Evolutionary conservation across 2,113 vertebrate genomes (phyloP).

Genomic region (Tinamus guttatus): DNA sequence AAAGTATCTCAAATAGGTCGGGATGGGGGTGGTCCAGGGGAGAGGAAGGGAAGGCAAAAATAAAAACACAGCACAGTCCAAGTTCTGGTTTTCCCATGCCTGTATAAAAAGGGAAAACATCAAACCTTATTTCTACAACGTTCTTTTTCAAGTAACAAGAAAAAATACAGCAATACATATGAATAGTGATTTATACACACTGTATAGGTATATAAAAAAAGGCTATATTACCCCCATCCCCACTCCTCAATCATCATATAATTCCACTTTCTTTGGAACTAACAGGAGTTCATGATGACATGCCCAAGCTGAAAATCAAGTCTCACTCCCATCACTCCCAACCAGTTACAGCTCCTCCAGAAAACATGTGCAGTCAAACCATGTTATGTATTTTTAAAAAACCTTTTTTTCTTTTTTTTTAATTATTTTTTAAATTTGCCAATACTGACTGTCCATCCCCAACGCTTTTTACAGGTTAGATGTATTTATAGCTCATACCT

Average conservation of each 20-base stretch:
- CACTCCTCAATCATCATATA: neutral
- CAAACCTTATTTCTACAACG: neutral
- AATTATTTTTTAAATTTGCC: neutral
- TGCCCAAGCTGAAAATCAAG: slow-evolving; percentile 58
- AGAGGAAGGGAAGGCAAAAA: neutral
- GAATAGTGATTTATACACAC: neutral
- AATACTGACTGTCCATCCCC: slow-evolving; percentile 58
- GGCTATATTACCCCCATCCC: neutral
- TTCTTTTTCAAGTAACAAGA: neutral
- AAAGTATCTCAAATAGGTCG: neutral
- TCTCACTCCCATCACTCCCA: slow-evolving; percentile 46
- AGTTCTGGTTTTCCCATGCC: neutral
- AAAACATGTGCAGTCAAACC: slow-evolving; percentile 45
- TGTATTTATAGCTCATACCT: slow-evolving; percentile 73
- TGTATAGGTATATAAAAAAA: neutral
- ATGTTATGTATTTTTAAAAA: neutral
- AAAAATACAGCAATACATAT: neutral
- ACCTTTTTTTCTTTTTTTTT: slow-evolving; percentile 1
- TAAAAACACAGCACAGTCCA: neutral
- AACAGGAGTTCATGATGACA: slow-evolving; percentile 46
- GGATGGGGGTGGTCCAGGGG: no score
- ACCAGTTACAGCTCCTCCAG: slow-evolving; percentile 18
- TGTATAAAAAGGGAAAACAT: neutral
- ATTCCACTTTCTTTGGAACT: neutral
- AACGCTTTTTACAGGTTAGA: slow-evolving; percentile 71